Conservation (phyloP, 2,888 invertebrate species). For the Ichneumoninae sp. region DNA sequence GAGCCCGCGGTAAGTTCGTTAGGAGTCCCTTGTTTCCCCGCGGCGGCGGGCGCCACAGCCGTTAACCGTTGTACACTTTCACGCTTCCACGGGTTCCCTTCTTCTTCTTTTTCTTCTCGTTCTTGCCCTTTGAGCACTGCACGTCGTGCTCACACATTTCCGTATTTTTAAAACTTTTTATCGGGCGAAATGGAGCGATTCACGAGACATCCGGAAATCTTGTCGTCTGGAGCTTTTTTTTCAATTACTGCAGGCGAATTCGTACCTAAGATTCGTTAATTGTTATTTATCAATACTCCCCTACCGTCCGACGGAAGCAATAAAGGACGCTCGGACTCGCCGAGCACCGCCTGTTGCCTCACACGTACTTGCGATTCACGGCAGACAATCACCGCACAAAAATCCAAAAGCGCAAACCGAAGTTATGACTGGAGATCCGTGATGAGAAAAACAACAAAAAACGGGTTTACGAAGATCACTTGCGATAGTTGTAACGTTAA, state of each 20-base stretch:
- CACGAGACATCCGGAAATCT: background rate
- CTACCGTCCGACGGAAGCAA: background rate
- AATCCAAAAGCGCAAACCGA: conserved; percentile 20
- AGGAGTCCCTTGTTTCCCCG: conserved; percentile 81
- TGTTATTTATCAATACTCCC: background rate
- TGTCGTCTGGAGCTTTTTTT: conserved; percentile 6
- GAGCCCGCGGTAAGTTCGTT: conserved; percentile 80
- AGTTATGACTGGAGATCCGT: conserved; percentile 23
- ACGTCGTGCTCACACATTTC: conserved; percentile 34
- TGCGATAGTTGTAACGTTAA: conserved; percentile 81
- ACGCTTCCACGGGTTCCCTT: conserved; percentile 57
- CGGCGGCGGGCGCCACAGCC: conserved; percentile 71
- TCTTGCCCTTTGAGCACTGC: conserved; percentile 44
- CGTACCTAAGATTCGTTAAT: background rate
- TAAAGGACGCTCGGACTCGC: conserved; percentile 6
- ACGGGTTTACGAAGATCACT: conserved; percentile 75
- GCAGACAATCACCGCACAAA: conserved; percentile 4
- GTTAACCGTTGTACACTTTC: conserved; percentile 75
- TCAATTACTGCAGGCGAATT: background rate
- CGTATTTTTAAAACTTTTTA: conserved; percentile 36
- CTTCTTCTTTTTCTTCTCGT: conserved; percentile 47
- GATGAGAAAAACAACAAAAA: conserved; percentile 58
- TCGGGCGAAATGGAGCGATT: conserved; percentile 33
- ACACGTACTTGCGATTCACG: conserved; percentile 25
- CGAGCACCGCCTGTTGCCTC: background rate